A percentile compares a stretch with the other conserved stretches of the same genome.
phyloP scores from a whole-genome alignment of 2,888 invertebrate species.

The Periphyllus acericola region DNA sequence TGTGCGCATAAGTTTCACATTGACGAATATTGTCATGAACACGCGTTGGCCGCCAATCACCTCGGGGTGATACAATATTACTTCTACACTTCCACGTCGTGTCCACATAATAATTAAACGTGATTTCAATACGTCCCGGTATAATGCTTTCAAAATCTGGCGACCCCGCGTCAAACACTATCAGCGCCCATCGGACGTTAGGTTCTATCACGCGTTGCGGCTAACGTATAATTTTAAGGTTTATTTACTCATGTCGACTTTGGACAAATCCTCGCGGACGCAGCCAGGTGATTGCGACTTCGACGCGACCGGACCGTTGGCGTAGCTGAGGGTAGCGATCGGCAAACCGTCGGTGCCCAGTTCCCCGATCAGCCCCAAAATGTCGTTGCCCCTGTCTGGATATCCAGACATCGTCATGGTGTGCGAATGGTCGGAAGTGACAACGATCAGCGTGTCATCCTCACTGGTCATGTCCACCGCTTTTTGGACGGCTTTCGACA shows the following conservation, averaged over 20 bases:
- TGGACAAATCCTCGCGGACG: constrained; percentile 37
- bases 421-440: constrained; percentile 82
- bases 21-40: too few relatives aligned
- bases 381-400: constrained; percentile 73
- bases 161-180: too few relatives aligned
- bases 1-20: too few relatives aligned
- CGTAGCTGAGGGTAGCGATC: constrained; percentile 78
- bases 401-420: constrained; percentile 82
- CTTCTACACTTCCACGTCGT: too few relatives aligned
- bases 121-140: too few relatives aligned
- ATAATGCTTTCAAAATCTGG: too few relatives aligned
- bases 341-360: constrained; percentile 71
- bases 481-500: constrained; percentile 75
- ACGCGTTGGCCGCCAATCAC: too few relatives aligned
- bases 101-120: too few relatives aligned
- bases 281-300: background rate
- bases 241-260: constrained; percentile 48
- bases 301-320: constrained; percentile 71
- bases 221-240: background rate
- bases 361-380: constrained; percentile 69
- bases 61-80: too few relatives aligned
- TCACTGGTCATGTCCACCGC: constrained; percentile 72
- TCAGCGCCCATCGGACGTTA: too few relatives aligned
- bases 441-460: constrained; percentile 73
- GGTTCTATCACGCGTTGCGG: too few relatives aligned